Evolutionary conservation across 2,888 invertebrate genomes (phyloP), one percentile per base, ranked within the genome.

Genomic region (Tachina grossa): DNA sequence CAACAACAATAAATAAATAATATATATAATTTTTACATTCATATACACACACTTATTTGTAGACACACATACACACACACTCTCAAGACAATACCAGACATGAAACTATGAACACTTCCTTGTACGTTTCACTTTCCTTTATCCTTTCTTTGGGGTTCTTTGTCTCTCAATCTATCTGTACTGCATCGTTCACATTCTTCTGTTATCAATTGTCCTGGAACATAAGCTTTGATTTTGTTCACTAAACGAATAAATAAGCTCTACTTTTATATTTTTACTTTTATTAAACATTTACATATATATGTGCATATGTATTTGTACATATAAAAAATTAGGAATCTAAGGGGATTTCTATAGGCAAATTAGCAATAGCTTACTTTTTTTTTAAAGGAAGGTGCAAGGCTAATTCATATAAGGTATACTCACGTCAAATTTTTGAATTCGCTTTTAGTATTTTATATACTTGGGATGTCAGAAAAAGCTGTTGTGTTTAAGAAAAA

Each of bases 161-260:
- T 79, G n/a, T 69, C 45, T 61, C 16, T 43, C 43, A 43, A 31
- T 61, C 11, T 39, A 45, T 79, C 14, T 53, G 11, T 53, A 41
- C 10, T 45, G 53, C 78, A 71, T 71, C 53, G 16, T 51, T 47
- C 22, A 61, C 47, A 63, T 72, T 63, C 47, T 39, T 19, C 47
- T 65, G 57, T 74, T 72, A 74, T 81, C 75, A 68, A 45, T 61
- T 75, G 66, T 81, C 69, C 22, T 68, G 49, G 55, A 84, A 55
- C 76, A 77, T 81, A 71, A 47, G 75, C 75, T 76, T 75, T 83
- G 85, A 85, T 83, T 85, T 79, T 79, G 78, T 76, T 72, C 83
- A 76, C 39, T 79, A 57, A 80, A 76, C 47, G 71, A 72, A 83
- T 85, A 85, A 79, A 83, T 83, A 71, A 79, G 75, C 55, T 55